Conservation (phyloP, 2,797 vertebrate species). For the Coracias cyanogaster region DNA sequence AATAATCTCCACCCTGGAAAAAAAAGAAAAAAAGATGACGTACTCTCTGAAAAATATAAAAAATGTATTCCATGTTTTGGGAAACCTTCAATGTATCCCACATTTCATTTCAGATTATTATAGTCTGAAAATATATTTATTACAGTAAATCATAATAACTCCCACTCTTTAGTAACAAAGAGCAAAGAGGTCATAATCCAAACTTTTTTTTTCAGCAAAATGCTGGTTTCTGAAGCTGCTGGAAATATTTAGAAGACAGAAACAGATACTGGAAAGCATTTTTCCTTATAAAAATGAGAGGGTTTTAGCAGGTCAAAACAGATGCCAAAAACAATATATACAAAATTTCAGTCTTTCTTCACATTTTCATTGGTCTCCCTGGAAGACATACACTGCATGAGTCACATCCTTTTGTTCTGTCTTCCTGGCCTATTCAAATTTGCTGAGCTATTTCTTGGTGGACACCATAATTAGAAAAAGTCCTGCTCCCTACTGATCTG, state of each 20-base stretch:
- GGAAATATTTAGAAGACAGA: background rate
- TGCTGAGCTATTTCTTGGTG: background rate
- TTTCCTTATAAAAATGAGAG: background rate
- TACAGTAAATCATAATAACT: background rate
- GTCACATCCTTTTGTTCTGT: slow-evolving; percentile 37
- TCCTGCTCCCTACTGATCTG: background rate
- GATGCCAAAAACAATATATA: slow-evolving; percentile 26
- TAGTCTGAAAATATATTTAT: slow-evolving; percentile 19
- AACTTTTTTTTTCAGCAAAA: background rate
- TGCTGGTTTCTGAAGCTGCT: background rate
- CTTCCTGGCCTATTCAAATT: background rate
- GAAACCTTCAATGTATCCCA: background rate
- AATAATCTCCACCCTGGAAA: slow-evolving; percentile 11
- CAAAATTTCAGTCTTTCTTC: slow-evolving; percentile 24
- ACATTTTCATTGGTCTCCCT: slow-evolving; percentile 20
- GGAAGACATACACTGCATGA: background rate
- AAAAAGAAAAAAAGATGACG: background rate
- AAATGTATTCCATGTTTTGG: slow-evolving; percentile 4
- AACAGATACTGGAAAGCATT: background rate
- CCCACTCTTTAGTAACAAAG: background rate
- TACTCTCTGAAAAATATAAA: background rate
- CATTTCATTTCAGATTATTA: slow-evolving; percentile 19
- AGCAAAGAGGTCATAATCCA: background rate
- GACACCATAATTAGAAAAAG: background rate
- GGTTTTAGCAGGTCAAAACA: background rate